phyloP scores from a whole-genome alignment of 2,888 invertebrate genomes.

The Gasteruption jaculator region DNA sequence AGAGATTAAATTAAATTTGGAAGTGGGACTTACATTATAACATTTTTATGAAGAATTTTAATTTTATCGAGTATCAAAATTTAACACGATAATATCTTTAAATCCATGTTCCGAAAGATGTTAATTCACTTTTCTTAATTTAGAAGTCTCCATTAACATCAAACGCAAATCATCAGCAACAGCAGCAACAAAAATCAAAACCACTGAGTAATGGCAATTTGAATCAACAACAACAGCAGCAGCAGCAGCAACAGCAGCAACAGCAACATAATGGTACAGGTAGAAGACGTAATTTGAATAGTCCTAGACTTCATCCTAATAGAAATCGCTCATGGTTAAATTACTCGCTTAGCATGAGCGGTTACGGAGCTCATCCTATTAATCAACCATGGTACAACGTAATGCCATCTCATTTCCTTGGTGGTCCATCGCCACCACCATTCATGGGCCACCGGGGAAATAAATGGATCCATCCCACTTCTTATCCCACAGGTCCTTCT shows the following conservation, averaged over 20 bases:
- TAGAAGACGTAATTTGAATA: conserved; percentile 45
- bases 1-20: not conserved
- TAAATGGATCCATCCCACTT: conserved; percentile 45
- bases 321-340: conserved; percentile 47
- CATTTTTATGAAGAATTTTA: conserved; percentile 15
- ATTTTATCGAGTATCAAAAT: too few relatives aligned
- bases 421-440: conserved; percentile 46
- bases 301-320: conserved; percentile 40
- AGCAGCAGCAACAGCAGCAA: conserved; percentile 31
- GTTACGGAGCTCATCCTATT: conserved; percentile 45
- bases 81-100: conserved; percentile 19
- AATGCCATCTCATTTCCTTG: conserved; percentile 44
- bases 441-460: conserved; percentile 43
- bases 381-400: conserved; percentile 44
- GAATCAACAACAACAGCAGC: conserved; percentile 26
- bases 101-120: conserved; percentile 3
- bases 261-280: conserved; percentile 36
- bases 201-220: conserved; percentile 38
- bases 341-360: conserved; percentile 44
- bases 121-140: conserved; percentile 12
- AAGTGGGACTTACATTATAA: not conserved
- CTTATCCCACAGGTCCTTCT: conserved; percentile 42
- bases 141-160: conserved; percentile 35
- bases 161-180: conserved; percentile 33
- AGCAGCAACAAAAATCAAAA: conserved; percentile 39